Base-by-base conservation (phyloP, 2,113 vertebrate species). In the Bungarus multicinctus region DNA sequence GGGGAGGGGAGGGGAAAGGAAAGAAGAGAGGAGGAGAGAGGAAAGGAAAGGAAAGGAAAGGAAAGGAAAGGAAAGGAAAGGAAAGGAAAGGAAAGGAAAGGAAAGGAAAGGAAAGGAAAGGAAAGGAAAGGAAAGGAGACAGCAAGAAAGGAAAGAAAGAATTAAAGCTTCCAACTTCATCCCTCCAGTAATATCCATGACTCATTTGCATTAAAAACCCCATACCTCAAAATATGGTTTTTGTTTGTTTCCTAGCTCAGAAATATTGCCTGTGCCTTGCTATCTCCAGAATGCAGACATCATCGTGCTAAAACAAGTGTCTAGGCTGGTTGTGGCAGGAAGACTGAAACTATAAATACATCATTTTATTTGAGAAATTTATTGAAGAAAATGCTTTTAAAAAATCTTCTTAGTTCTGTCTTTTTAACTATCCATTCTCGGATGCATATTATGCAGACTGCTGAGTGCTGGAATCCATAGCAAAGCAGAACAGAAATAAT, bases 1-100 rank as follows among this genome's bases (percentile, higher is more conserved):
- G 22, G 1, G 22, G 20, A 57, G 20, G 2, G 18, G 2, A 6
- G 7, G 1, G 22, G 1, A 27, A 25, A 3, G 3, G 2, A 6
- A 8, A 27, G 8, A 2, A 1, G 1, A 27, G 9, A 25, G 3
- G 0, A 27, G 23, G 2, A 5, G 54, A 55, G 18, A 6, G 54
- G 1, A 22, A 14, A 18, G 53, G 14, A 4, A 18, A 9, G 53
- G 14, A 18, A 6, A 8, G 22, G 22, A 8, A 23, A 54, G 53
- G 55, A 5, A 9, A 60, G n/a, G 18, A 39, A 43, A 0, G 74
- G 34, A 39, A 20, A 39, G 69, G 16, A 39, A 22, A 22, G 34
- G 55, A 57, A 57, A 57, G 22, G 55, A 23, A 2, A 57, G 8
- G 11, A 11, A 3, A 10, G 27, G 10, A 11, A 2, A 60, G 25